Evolutionary conservation across 2,888 invertebrate species (phyloP), one percentile per base, ranked within the genome.

Genomic region (Acrobasis consociella): DNA sequence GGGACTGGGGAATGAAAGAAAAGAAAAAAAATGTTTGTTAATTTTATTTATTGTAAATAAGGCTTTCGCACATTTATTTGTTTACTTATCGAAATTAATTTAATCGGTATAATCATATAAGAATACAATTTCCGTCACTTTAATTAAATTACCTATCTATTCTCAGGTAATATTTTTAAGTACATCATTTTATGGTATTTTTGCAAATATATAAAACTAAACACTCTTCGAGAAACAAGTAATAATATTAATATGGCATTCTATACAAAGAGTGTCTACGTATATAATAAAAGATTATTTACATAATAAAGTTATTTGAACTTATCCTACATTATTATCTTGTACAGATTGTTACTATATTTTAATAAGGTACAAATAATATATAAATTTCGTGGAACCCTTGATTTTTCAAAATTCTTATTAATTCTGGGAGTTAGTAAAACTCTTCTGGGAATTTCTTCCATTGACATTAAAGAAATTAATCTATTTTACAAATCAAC

Each of bases 171-270:
- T 58, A 16, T 5, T 59, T n/a, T 31, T 5, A 31, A 31, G 31
- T 31, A 7, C 37, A 22, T 37, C 10, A 31, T 16, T 9, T 31
- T 9, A 46, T 61, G 42, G 49, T 52, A 52, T 60, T 13, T 39
- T 17, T 37, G 3, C 15, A n/a, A 52, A 52, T 59, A 53, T 62
- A 39, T 62, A 62, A 58, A 67, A 69, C 65, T 70, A 67, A 65
- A 70, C 70, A 71, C 72, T 69, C 69, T 72, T 69, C 59, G 53
- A 68, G 67, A 67, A 72, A 69, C 70, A 74, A 64, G 73, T 81
- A 79, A 83, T 77, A 81, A 81, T 80, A 77, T 78, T 91, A 91
- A 91, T 91, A 91, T 91, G 91, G 91, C 91, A 89, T 87, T 89
- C 81, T 80, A 77, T 74, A 78, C 77, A 77, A 69, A 69, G 80